A percentile compares a stretch with the other conserved stretches of the same genome.
Conservation (phyloP, 2,113 vertebrate species). For the Lepisosteus oculatus region DNA sequence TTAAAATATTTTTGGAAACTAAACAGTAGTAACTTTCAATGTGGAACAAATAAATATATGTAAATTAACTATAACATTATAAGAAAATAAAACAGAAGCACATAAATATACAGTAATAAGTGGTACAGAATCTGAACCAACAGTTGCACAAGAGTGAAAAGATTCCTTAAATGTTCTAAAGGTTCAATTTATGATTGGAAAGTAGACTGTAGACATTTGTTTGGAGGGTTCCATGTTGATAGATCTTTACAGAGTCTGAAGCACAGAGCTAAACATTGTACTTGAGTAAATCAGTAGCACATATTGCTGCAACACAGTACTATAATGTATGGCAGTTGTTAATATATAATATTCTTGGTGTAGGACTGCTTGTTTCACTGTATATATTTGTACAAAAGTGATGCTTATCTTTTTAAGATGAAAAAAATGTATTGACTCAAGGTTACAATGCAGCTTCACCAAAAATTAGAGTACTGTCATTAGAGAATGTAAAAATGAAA, state of each 20-base stretch:
- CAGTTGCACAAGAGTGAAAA: too few relatives aligned
- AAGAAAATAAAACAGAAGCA: too few relatives aligned
- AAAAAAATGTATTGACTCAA: neutral
- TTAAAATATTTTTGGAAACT: too few relatives aligned
- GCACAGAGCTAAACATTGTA: constrained; percentile 48
- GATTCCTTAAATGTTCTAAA: too few relatives aligned
- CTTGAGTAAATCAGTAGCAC: constrained; percentile 72
- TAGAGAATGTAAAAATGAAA: constrained; percentile 51
- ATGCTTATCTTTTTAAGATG: constrained; percentile 8
- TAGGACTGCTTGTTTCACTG: constrained; percentile 19
- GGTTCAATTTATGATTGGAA: too few relatives aligned
- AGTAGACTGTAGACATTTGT: too few relatives aligned
- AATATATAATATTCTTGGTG: neutral
- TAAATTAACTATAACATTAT: too few relatives aligned
- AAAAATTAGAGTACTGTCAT: constrained; percentile 24
- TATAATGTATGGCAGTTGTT: neutral
- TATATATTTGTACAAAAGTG: constrained; percentile 34
- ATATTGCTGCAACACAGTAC: constrained; percentile 61
- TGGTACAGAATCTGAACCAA: too few relatives aligned
- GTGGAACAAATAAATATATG: too few relatives aligned
- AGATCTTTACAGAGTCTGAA: too few relatives aligned
- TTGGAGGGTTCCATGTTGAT: neutral
- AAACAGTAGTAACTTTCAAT: too few relatives aligned
- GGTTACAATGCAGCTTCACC: constrained; percentile 2
- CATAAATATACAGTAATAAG: too few relatives aligned